A percentile compares a stretch with the other conserved stretches of the same genome.
Conservation (phyloP, 2,113 vertebrate genomes). For the Carettochelys insculpta region DNA sequence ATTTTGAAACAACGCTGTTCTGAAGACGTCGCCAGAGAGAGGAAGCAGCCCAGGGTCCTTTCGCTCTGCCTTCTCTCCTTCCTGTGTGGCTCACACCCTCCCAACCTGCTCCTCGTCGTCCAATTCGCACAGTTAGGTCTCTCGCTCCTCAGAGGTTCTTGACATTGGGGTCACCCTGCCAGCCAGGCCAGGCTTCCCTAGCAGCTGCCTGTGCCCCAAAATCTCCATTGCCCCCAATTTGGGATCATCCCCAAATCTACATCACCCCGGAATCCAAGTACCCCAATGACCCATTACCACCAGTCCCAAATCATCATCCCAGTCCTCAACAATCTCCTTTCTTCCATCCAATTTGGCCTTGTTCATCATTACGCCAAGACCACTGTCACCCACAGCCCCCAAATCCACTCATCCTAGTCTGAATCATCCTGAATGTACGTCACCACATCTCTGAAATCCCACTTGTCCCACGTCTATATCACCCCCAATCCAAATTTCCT, state of each 20-base stretch:
- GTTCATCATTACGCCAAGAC: not conserved
- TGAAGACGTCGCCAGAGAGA: no score
- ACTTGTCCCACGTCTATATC: not conserved
- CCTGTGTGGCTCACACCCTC: not conserved
- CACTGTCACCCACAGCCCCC: not conserved
- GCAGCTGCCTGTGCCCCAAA: not conserved
- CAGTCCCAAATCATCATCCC: not conserved
- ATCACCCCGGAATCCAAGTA: not conserved
- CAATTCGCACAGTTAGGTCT: not conserved
- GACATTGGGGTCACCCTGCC: not conserved
- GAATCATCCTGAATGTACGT: not conserved
- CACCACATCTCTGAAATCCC: not conserved
- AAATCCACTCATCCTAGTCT: not conserved
- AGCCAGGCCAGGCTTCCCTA: not conserved
- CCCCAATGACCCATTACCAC: not conserved
- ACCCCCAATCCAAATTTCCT: not conserved
- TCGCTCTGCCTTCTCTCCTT: not conserved
- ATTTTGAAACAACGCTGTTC: no score
- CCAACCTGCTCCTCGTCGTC: not conserved
- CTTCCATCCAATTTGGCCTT: not conserved
- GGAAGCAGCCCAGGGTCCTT: not conserved
- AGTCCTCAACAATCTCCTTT: not conserved
- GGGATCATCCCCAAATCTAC: not conserved
- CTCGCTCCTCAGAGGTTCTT: not conserved
- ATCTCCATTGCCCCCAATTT: not conserved